Percentiles rank a stretch among this genome's conserved stretches.
Conservation (phyloP, 2,113 vertebrate species). For the Erythrocebus patas region DNA sequence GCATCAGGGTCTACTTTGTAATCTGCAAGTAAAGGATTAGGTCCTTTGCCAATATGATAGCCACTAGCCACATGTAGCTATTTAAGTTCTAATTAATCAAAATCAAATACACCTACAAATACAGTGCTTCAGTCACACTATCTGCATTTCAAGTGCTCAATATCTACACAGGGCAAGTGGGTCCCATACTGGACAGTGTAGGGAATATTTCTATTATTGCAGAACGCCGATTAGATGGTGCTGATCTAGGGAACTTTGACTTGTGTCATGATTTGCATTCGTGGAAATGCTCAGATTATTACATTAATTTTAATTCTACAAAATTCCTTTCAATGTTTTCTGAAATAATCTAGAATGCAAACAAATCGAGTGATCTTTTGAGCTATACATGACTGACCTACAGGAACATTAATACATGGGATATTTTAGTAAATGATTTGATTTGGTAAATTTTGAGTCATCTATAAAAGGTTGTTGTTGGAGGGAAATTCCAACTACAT, state of each 20-base stretch:
- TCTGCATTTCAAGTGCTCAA: background rate
- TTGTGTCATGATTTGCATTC: background rate
- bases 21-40: background rate
- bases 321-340: background rate
- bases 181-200: rapidly evolving
- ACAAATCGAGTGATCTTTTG: background rate
- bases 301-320: background rate
- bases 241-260: rapidly evolving
- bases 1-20: rapidly evolving
- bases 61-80: background rate
- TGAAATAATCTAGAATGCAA: background rate
- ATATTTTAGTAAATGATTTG: background rate
- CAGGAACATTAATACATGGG: background rate
- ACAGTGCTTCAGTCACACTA: background rate
- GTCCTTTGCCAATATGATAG: background rate
- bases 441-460: background rate
- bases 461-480: background rate
- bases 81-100: background rate
- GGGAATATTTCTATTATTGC: background rate
- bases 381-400: background rate
- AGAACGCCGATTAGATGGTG: background rate
- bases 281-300: background rate
- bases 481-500: background rate
- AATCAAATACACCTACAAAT: background rate
- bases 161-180: rapidly evolving